phyloP scores from a whole-genome alignment of 2,113 vertebrate species.

The Glaucidium brasilianum region DNA sequence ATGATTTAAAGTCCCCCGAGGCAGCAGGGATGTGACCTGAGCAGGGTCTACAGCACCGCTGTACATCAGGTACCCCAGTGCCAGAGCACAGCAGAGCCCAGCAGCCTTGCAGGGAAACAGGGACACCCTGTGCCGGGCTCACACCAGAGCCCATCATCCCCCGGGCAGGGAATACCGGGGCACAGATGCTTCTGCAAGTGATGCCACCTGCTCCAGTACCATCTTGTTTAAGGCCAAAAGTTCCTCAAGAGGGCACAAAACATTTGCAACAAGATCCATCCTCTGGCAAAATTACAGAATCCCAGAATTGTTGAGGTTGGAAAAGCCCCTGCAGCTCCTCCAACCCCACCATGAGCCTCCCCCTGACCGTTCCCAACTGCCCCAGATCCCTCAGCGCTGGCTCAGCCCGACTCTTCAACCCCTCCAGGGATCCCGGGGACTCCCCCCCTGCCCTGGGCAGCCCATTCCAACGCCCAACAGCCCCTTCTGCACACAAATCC shows the following conservation, averaged over 20 bases:
- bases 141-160: too few relatives aligned
- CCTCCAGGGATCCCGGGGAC: too few relatives aligned
- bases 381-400: too few relatives aligned
- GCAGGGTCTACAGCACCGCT: not conserved
- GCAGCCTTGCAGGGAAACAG: not conserved
- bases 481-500: too few relatives aligned
- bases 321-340: too few relatives aligned
- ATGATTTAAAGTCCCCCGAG: rapidly evolving
- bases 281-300: not conserved
- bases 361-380: too few relatives aligned
- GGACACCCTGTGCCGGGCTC: rapidly evolving
- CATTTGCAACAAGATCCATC: not conserved
- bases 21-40: not conserved
- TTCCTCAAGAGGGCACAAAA: not conserved
- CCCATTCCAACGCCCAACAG: too few relatives aligned
- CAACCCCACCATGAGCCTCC: too few relatives aligned
- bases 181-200: not conserved
- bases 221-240: not conserved
- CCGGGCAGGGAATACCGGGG: not conserved
- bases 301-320: too few relatives aligned
- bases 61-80: not conserved
- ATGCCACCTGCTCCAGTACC: not conserved
- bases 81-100: not conserved
- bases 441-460: too few relatives aligned
- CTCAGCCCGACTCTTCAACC: too few relatives aligned